Base-by-base conservation (phyloP, 2,797 vertebrate genomes). In the Sebastes ruberrimus region DNA sequence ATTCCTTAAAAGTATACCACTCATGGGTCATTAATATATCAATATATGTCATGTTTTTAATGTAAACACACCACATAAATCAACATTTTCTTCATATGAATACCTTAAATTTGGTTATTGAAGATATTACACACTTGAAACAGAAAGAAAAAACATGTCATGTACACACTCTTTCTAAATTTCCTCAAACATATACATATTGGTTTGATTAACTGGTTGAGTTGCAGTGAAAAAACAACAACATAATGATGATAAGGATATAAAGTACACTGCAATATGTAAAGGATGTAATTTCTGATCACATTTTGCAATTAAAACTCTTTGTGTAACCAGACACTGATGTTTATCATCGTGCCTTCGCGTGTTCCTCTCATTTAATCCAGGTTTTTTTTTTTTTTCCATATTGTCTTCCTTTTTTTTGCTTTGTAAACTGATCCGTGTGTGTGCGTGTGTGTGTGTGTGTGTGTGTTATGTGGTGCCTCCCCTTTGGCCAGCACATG, bases 341-440 rank as follows among this genome's bases (percentile, higher is more conserved):
- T 84, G 75, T 73, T 83, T 81, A 76, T 86, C 73, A 42, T 35
- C 23, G 46, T 32, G 8, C 49, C 65, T 61, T 14, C 3, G 10
- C 30, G 55, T 72, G 49, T 80, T 83, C 52, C 20, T 74, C 60
- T 75, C 33, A 68, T 86, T 70, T 72, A 83, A 88, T 83, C 76
- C 71, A 11, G 28, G 28, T 56, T 86, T 52, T 42, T 16, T 16
- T 27, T 27, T 35, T 23, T 38, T 84, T 80, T 82, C 76, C 78
- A 63, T 81, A 80, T 84, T 82, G 79, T 79, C 60, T 83, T 76
- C 8, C 59, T 55, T 82, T 87, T 78, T 78, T 87, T 78, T 77
- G 60, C 67, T 63, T 27, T 68, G 86, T 90, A 89, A 91, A 86
- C 68, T 35, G 83, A 91, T 88, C 84, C 69, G 25, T 23, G 80